phyloP scores from a whole-genome alignment of 1,140 invertebrate genomes.

The Philotrypesis tridentata region DNA sequence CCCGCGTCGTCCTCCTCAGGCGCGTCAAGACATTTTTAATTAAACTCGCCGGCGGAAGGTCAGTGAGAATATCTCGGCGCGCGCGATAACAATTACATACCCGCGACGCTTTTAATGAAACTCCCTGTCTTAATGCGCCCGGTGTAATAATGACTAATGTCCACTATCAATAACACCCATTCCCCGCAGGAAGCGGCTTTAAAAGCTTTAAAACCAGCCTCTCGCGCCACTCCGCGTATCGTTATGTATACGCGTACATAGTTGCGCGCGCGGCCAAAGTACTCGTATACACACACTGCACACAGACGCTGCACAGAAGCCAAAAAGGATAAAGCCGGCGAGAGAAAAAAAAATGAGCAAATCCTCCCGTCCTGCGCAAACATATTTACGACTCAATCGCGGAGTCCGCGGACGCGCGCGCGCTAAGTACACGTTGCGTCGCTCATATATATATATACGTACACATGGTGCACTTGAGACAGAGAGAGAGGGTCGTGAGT shows the following conservation, averaged over 20 bases:
- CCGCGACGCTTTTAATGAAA: background rate
- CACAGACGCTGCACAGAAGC: background rate
- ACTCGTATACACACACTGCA: background rate
- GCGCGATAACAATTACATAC: background rate
- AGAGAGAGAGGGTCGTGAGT: background rate
- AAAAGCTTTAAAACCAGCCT: constrained; percentile 13
- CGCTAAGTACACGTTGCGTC: background rate
- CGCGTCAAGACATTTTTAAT: background rate
- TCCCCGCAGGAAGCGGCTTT: background rate
- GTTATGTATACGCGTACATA: no score
- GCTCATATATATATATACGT: no score
- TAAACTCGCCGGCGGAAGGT: background rate
- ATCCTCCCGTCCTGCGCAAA: background rate
- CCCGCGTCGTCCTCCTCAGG: background rate
- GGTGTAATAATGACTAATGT: background rate
- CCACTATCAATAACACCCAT: background rate
- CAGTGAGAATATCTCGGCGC: background rate
- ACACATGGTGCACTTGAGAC: no score
- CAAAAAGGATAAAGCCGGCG: background rate
- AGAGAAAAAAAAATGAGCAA: constrained; percentile 1
- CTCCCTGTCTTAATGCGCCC: background rate
- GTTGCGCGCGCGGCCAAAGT: background rate
- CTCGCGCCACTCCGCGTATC: background rate
- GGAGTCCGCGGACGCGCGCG: background rate
- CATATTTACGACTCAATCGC: constrained; percentile 23